Percentiles rank a stretch among this genome's conserved stretches.
These are phyloP conservation scores for Parotocinclus haroldoi DNA, from an alignment of 2,797 vertebrate genomes.

Conservation along the genomic window DNA sequence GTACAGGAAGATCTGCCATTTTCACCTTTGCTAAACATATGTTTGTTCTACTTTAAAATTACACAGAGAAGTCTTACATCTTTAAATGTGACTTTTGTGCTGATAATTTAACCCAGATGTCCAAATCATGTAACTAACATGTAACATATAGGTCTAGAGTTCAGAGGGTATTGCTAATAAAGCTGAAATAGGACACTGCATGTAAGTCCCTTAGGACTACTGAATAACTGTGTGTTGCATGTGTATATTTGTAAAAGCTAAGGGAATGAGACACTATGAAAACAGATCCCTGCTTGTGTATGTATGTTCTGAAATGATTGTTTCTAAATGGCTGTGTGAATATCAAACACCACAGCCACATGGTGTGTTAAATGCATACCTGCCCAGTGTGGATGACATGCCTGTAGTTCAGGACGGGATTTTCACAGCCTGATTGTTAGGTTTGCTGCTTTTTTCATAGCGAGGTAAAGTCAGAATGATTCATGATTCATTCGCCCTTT, in stretches of 20 bases:
- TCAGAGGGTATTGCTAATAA: no score
- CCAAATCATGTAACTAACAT: no score
- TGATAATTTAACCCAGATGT: no score
- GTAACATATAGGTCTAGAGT: no score
- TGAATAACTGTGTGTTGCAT: neutral
- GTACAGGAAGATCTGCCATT: no score
- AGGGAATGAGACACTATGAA: slow-evolving; percentile 6
- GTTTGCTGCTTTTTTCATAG: neutral
- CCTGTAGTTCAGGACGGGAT: neutral
- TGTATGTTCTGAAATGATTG: no score
- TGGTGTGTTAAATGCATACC: neutral
- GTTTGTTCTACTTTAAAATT: no score
- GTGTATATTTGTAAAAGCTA: slow-evolving; percentile 9
- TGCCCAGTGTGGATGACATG: neutral
- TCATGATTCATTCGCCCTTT: slow-evolving; percentile 19
- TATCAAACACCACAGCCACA: neutral
- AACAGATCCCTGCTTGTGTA: neutral
- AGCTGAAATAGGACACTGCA: no score
- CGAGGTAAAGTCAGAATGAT: neutral
- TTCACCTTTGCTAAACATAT: no score
- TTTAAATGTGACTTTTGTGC: no score
- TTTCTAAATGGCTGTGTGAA: neutral
- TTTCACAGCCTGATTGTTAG: neutral
- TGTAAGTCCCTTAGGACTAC: no score
- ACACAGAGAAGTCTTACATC: no score